Evolutionary conservation across 2,113 vertebrate genomes (phyloP).

Genomic region (Murina feae): DNA sequence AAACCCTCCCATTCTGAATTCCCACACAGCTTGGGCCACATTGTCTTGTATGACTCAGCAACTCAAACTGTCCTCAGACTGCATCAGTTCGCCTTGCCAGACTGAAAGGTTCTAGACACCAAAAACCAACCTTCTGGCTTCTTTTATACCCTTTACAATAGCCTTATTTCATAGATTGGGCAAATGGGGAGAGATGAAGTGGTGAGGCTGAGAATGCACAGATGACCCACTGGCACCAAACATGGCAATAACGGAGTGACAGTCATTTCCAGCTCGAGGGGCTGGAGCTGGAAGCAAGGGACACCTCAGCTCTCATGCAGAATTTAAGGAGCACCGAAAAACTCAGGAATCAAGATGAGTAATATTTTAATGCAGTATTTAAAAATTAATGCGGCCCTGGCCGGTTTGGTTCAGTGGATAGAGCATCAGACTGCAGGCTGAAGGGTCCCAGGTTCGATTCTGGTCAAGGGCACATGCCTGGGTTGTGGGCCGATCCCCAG

Average conservation of each 20-base stretch:
- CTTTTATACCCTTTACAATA: not conserved
- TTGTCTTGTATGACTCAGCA: not conserved
- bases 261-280: not conserved
- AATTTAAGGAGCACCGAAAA: not conserved
- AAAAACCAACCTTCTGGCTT: not conserved
- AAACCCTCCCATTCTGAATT: not conserved
- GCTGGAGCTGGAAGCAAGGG: not conserved
- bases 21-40: too few species aligned
- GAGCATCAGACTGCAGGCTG: too few species aligned
- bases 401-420: too few species aligned
- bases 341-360: not conserved
- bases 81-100: not conserved
- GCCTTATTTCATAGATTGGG: not conserved
- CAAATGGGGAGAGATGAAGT: not conserved
- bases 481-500: too few species aligned
- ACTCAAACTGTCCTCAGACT: not conserved
- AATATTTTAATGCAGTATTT: not conserved
- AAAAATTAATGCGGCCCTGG: not conserved
- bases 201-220: not conserved
- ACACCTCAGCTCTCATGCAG: too few species aligned
- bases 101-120: not conserved
- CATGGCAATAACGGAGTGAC: accelerated
- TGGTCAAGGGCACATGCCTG: too few species aligned
- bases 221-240: too few species aligned
- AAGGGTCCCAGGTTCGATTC: too few species aligned